phyloP scores from a whole-genome alignment of 2,888 invertebrate species.

The Microplitis deprimator region DNA sequence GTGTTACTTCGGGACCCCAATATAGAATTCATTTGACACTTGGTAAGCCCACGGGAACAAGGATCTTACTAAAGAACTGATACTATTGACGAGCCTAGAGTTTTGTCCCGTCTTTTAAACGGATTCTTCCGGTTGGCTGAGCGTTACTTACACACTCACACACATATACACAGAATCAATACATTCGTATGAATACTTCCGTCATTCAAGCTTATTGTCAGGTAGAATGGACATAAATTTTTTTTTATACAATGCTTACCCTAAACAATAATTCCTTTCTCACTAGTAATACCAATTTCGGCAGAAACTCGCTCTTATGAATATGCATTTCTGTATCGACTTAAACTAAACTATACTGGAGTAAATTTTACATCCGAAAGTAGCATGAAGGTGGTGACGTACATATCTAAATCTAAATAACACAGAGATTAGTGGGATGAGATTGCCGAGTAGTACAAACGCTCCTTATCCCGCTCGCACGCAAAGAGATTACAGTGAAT shows the following conservation, averaged over 20 bases:
- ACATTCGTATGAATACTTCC: slow-evolving; percentile 27
- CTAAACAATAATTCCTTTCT: slow-evolving; percentile 7
- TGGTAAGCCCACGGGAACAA: slow-evolving; percentile 48
- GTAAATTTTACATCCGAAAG: slow-evolving; percentile 28
- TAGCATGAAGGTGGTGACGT: slow-evolving; percentile 33
- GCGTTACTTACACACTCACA: slow-evolving; percentile 13
- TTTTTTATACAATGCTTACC: neutral
- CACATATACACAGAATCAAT: neutral
- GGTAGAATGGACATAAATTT: slow-evolving; percentile 21
- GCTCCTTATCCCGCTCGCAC: slow-evolving; percentile 50
- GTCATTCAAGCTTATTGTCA: slow-evolving; percentile 23
- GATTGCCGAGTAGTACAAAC: slow-evolving; percentile 43
- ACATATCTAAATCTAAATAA: slow-evolving; percentile 42
- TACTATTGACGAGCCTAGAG: slow-evolving; percentile 41
- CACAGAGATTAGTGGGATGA: slow-evolving; percentile 30
- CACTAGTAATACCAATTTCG: neutral
- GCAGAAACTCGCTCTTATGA: neutral
- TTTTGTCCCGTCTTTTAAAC: slow-evolving; percentile 43
- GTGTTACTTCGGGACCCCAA: slow-evolving; percentile 38
- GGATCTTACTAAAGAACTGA: slow-evolving; percentile 43
- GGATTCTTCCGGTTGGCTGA: slow-evolving; percentile 50
- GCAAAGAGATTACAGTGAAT: slow-evolving; percentile 51
- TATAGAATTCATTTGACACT: slow-evolving; percentile 48
- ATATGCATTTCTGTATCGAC: too few relatives aligned
- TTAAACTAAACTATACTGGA: slow-evolving; percentile 21